Evolutionary conservation across 2,888 invertebrate genomes (phyloP).

Genomic region (Eupithecia subumbrata): DNA sequence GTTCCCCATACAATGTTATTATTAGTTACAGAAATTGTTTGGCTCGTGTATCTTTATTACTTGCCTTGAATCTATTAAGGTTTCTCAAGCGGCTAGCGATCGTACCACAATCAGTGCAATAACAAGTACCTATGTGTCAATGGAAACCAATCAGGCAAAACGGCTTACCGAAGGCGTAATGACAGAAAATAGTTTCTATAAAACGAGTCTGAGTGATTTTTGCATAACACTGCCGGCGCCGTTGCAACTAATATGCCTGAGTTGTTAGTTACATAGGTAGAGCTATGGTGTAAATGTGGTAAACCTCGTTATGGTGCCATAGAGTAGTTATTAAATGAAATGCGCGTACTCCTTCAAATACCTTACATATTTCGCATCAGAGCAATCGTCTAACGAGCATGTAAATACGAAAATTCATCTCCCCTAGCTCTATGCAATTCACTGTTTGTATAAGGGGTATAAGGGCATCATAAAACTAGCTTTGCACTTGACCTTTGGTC

Average conservation of each 20-base stretch:
- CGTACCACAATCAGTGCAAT: slow-evolving; percentile 43
- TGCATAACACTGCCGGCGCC: slow-evolving; percentile 25
- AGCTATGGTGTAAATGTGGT: slow-evolving; percentile 3
- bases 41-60: slow-evolving; percentile 17
- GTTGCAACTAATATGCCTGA: slow-evolving; percentile 6
- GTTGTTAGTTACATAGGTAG: neutral
- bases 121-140: slow-evolving; percentile 49
- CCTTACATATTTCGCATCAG: neutral
- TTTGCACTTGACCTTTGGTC: slow-evolving; percentile 34
- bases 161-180: slow-evolving; percentile 46
- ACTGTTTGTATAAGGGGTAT: slow-evolving; percentile 13
- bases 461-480: slow-evolving; percentile 23
- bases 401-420: slow-evolving; percentile 18
- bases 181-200: slow-evolving; percentile 42
- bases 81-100: slow-evolving; percentile 39
- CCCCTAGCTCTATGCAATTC: slow-evolving; percentile 19
- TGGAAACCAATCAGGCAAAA: slow-evolving; percentile 53
- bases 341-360: slow-evolving; percentile 1
- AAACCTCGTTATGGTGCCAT: neutral
- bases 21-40: neutral
- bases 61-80: slow-evolving; percentile 33
- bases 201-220: slow-evolving; percentile 19
- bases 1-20: neutral
- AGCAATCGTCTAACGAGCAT: slow-evolving; percentile 6
- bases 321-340: neutral